Percentiles rank a stretch among this genome's conserved stretches.
phyloP scores from a whole-genome alignment of 2,113 vertebrate species.

The Orycteropus afer region DNA sequence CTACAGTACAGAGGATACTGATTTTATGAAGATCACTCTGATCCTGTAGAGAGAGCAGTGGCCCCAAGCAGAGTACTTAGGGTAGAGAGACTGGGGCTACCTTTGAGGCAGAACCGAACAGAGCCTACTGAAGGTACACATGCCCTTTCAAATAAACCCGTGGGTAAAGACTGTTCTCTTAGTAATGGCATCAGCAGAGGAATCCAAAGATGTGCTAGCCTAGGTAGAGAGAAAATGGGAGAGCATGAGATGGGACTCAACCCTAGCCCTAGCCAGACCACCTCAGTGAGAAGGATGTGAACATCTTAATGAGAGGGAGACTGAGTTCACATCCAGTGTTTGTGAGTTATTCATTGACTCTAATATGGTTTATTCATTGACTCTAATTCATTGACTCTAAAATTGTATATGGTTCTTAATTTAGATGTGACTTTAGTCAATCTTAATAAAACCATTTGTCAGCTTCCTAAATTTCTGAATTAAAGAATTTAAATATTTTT shows the following conservation, averaged over 20 bases:
- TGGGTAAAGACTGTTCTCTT: background rate
- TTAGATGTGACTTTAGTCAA: background rate
- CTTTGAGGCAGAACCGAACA: accelerated
- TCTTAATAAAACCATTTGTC: background rate
- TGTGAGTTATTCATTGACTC: background rate
- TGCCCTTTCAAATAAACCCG: background rate
- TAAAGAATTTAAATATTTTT: background rate
- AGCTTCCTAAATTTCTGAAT: background rate
- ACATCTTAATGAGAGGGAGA: background rate
- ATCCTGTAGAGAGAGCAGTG: background rate
- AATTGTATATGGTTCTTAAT: background rate
- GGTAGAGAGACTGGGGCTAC: background rate
- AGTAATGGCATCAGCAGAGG: background rate
- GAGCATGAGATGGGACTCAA: background rate
- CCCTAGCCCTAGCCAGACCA: too few relatives aligned
- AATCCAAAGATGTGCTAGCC: too few relatives aligned
- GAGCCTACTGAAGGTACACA: background rate
- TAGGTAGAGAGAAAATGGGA: background rate
- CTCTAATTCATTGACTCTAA: too few relatives aligned
- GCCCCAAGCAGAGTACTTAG: background rate
- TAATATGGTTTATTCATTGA: background rate
- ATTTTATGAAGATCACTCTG: background rate
- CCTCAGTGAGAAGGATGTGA: too few relatives aligned
- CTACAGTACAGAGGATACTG: background rate
- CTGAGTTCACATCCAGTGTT: background rate